Conservation (phyloP, 2,888 invertebrate species). For the Anoncus sp. region DNA sequence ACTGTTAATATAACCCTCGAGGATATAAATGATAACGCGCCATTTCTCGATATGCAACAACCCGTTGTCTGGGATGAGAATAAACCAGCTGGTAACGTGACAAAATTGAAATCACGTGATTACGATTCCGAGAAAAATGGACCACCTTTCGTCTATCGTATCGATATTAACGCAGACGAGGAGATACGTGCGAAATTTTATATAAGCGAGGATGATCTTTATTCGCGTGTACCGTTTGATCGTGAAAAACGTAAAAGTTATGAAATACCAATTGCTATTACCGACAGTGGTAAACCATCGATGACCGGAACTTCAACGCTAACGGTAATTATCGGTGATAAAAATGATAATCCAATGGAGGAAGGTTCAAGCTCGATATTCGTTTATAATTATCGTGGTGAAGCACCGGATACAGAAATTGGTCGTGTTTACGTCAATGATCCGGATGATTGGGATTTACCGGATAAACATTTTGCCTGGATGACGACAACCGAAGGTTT, state of each 20-base stretch:
- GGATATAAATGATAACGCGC: conserved; percentile 98
- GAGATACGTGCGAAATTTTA: conserved; percentile 90
- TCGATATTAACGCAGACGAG: conserved; percentile 86
- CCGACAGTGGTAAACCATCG: conserved; percentile 91
- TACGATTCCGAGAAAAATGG: conserved; percentile 93
- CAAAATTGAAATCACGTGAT: conserved; percentile 89
- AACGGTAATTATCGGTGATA: conserved; percentile 96
- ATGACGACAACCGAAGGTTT: conserved; percentile 87
- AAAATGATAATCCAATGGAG: conserved; percentile 96
- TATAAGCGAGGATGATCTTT: conserved; percentile 88
- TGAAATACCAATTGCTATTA: conserved; percentile 94
- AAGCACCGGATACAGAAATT: conserved; percentile 92
- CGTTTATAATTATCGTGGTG: conserved; percentile 97
- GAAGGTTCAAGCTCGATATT: conserved; percentile 95
- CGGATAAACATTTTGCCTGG: conserved; percentile 95
- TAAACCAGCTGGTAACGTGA: conserved; percentile 88
- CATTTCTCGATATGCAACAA: conserved; percentile 92
- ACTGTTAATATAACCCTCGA: conserved; percentile 87
- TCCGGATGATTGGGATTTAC: conserved; percentile 98
- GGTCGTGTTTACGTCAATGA: conserved; percentile 97
- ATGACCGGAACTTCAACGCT: conserved; percentile 93
- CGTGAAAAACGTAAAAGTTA: conserved; percentile 95
- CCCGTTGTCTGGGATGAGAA: conserved; percentile 95
- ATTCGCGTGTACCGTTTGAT: conserved; percentile 91
- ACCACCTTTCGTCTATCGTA: conserved; percentile 91